phyloP scores from a whole-genome alignment of 2,888 invertebrate species.

The Chaitophorus viminalis region DNA sequence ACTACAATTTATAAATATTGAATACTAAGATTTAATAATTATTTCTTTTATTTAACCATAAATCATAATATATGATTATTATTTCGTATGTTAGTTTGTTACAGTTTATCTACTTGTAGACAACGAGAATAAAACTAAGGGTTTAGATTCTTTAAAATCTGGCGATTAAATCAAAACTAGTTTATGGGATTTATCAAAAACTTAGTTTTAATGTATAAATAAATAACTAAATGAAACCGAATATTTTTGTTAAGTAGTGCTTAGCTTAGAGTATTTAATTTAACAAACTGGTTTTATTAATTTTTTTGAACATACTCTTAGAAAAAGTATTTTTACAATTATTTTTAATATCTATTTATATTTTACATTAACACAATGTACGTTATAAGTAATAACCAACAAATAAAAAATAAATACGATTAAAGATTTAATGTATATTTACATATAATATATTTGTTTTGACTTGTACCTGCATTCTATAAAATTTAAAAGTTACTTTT shows the following conservation, averaged over 20 bases:
- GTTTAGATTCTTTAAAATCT: constrained; percentile 14
- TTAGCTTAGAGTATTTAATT: not conserved
- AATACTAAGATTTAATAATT: not conserved
- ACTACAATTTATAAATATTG: not conserved
- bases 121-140: not conserved
- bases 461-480: too few species aligned
- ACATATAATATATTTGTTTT: too few species aligned
- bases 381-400: too few species aligned
- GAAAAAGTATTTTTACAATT: too few species aligned
- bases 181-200: not conserved
- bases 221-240: not conserved
- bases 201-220: not conserved
- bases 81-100: not conserved
- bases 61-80: not conserved
- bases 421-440: too few species aligned
- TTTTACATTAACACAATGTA: too few species aligned
- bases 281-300: constrained; percentile 5
- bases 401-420: too few species aligned
- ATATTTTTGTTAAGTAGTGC: not conserved
- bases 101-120: not conserved
- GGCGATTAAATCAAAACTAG: constrained; percentile 15
- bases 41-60: not conserved
- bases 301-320: not conserved
- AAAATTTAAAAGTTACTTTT: too few species aligned
- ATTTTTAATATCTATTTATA: too few species aligned